phyloP scores from a whole-genome alignment of 1,140 invertebrate species.

The Olivierus martensii region DNA sequence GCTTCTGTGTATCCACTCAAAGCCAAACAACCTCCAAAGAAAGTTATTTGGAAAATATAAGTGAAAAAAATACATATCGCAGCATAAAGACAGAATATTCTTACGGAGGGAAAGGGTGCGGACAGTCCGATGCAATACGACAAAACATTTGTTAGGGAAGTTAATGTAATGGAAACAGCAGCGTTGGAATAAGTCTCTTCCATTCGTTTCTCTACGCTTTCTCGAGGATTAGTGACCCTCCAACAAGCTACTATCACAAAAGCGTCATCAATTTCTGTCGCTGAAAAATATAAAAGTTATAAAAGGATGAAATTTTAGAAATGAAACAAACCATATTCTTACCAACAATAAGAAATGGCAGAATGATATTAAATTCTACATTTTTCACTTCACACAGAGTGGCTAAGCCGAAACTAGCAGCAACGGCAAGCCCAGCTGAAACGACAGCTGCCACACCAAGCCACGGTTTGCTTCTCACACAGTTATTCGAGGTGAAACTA shows the following conservation, averaged over 20 bases:
- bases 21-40: slow-evolving; percentile 81
- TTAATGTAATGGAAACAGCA: slow-evolving; percentile 96
- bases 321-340: too few species aligned
- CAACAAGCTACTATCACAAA: slow-evolving; percentile 92
- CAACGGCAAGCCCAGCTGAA: slow-evolving; percentile 72
- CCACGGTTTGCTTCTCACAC: slow-evolving; percentile 77
- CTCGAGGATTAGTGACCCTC: slow-evolving; percentile 62
- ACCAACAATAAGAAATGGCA: slow-evolving; percentile 90
- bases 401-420: slow-evolving; percentile 74
- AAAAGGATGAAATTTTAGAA: too few species aligned
- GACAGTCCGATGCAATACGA: slow-evolving; percentile 91
- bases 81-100: slow-evolving; percentile 92
- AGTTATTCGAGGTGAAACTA: slow-evolving; percentile 60
- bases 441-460: slow-evolving; percentile 77
- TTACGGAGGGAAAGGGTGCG: slow-evolving; percentile 82
- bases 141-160: slow-evolving; percentile 89
- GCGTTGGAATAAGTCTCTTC: slow-evolving; percentile 77
- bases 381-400: slow-evolving; percentile 80
- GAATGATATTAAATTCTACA: slow-evolving; percentile 87
- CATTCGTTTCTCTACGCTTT: slow-evolving; percentile 68
- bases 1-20: slow-evolving; percentile 74
- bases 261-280: slow-evolving; percentile 91
- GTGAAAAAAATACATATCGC: slow-evolving; percentile 82
- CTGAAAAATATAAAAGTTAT: slow-evolving; percentile 34
- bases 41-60: slow-evolving; percentile 86